These are phyloP conservation scores for Strix uralensis DNA, from an alignment of 2,113 vertebrate genomes.

Conservation along the genomic window DNA sequence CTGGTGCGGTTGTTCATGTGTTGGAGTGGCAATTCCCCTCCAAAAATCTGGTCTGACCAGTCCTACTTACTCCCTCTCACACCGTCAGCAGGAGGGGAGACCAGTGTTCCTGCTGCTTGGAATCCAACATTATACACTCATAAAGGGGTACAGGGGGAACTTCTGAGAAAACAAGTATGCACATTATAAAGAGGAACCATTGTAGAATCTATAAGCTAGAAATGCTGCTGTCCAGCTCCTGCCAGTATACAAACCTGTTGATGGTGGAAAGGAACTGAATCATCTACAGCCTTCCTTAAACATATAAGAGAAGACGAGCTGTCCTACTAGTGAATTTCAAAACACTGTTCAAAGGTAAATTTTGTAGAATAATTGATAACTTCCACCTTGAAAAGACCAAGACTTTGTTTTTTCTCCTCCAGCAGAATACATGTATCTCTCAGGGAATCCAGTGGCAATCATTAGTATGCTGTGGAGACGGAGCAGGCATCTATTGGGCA, in stretches of 20 bases:
- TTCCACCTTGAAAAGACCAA: not conserved
- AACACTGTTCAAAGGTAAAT: not conserved
- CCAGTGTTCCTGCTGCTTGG: not conserved
- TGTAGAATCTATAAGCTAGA: not conserved
- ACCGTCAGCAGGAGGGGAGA: not conserved
- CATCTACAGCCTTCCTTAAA: not conserved
- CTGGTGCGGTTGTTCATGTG: not conserved
- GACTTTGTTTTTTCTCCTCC: not conserved
- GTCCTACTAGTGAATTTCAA: not conserved
- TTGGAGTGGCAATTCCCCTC: not conserved
- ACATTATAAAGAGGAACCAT: not conserved
- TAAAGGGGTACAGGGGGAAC: not conserved
- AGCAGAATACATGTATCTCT: not conserved
- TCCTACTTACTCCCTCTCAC: not conserved
- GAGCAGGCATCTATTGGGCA: not conserved
- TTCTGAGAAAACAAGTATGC: not conserved
- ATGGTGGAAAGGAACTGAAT: not conserved
- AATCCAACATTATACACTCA: not conserved
- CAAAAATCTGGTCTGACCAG: constrained; percentile 42
- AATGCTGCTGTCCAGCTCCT: not conserved
- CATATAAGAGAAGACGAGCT: not conserved
- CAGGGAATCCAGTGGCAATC: not conserved
- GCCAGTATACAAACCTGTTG: not conserved
- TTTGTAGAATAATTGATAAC: not conserved
- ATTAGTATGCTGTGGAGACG: not conserved